Evolutionary conservation across 37 sponge, comb jelly and placozoan species (phyloP).

Genomic region (Oopsacas minuta): DNA sequence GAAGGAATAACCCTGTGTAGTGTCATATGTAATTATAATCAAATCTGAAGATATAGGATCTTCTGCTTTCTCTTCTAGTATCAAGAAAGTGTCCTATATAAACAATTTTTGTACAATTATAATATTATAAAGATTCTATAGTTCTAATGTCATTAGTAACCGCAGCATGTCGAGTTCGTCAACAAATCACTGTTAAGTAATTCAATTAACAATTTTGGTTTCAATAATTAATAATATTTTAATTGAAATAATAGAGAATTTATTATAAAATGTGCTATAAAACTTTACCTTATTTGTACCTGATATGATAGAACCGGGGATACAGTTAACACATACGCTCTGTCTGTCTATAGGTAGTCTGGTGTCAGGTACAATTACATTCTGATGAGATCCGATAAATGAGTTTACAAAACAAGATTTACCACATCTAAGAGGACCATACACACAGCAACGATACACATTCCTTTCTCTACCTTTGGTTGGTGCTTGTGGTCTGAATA

Average conservation of each 20-base stretch:
- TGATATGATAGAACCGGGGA: background rate
- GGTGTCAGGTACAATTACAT: background rate
- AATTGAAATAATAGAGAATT: too few relatives aligned
- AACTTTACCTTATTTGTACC: slow-evolving; percentile 4
- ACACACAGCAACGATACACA: slow-evolving; percentile 19
- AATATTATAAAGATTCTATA: too few relatives aligned
- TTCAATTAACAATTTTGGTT: too few relatives aligned
- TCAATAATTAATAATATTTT: too few relatives aligned
- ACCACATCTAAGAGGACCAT: slow-evolving; percentile 11
- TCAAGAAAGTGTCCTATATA: background rate
- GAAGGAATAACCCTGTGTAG: background rate
- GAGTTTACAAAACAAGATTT: background rate
- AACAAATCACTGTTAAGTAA: too few relatives aligned
- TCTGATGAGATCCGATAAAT: slow-evolving; percentile 1
- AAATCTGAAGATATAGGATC: background rate
- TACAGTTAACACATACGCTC: background rate
- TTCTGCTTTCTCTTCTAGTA: background rate
- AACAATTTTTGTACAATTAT: too few relatives aligned
- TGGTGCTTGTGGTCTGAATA: background rate
- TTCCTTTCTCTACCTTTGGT: background rate
- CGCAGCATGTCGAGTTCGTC: too few relatives aligned
- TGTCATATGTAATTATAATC: background rate
- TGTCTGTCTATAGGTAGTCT: slow-evolving; percentile 5
- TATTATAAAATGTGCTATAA: too few relatives aligned
- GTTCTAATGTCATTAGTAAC: too few relatives aligned